Evolutionary conservation across 2,797 vertebrate genomes (phyloP), one percentile per base, ranked within the genome.

Genomic region (Natrix natrix): DNA sequence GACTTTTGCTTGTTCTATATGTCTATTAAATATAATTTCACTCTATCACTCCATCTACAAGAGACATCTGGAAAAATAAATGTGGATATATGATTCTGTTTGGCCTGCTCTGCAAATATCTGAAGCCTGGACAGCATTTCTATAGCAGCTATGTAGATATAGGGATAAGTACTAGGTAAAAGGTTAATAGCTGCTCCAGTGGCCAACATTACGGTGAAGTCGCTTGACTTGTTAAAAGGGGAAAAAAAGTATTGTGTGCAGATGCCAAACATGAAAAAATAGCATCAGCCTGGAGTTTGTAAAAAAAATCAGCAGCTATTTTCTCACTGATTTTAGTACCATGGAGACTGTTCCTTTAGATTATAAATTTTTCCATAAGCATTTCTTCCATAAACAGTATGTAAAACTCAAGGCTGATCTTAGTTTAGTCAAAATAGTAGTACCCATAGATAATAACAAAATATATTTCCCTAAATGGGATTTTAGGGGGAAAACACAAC

Each of bases 101-200:
- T 78, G 1, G 26, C 92, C 63, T 0, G 0, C 24, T 93, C 10
- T 55, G 94, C 95, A 91, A 93, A 88, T 90, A 5, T 93, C 43
- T 57, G 2, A 86, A n/a, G 87, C 89, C 43, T 87, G 32, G 43
- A 57, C 10, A 37, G 17, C 20, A 0, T 1, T 91, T 90, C 92
- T 95, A 60, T 87, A 17, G 66, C 43, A 87, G 59, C 95, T 78
- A 48, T 96, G 91, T 6, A 87, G 69, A 28, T 54, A 24, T 13
- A 92, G 92, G 94, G 90, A 91, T 57, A 37, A 5, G 88, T 96
- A 97, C 92, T 94, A 94, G 94, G 96, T 59, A 52, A 97, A 97
- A 96, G 93, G 94, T 97, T 92, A 94, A 37, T 24, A 93, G 59
- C 78, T 93, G 93, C 90, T 94, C 87, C 8, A 1, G 86, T 6